Evolutionary conservation across 2,113 vertebrate genomes (phyloP).

Genomic region (Strigops habroptila): DNA sequence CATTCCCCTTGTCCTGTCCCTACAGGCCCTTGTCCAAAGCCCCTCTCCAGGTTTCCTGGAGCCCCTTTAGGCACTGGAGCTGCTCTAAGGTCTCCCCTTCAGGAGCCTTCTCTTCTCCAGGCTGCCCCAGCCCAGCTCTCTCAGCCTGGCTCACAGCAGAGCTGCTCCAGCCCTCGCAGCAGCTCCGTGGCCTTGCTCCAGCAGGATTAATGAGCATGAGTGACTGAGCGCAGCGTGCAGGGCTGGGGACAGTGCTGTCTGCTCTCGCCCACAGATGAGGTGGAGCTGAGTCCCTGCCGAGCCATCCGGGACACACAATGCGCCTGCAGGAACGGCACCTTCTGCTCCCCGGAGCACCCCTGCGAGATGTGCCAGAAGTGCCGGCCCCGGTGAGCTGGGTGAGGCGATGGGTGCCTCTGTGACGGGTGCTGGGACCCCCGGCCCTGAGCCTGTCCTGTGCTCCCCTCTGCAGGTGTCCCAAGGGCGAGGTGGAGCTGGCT

Average conservation of each 20-base stretch:
- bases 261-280: not conserved
- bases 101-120: too few relatives aligned
- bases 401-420: accelerated
- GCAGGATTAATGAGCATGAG: too few relatives aligned
- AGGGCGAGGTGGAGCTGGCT: not conserved
- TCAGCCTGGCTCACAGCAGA: not conserved
- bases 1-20: too few relatives aligned
- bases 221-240: not conserved
- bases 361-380: constrained; percentile 64
- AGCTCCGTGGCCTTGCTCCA: not conserved
- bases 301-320: not conserved
- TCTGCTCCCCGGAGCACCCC: constrained; percentile 35
- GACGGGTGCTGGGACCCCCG: accelerated
- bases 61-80: too few relatives aligned
- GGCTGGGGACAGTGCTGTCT: not conserved
- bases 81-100: too few relatives aligned
- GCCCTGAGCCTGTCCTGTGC: accelerated
- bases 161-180: not conserved
- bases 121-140: not conserved
- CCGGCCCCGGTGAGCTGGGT: not conserved
- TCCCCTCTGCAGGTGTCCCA: not conserved
- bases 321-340: constrained; percentile 35
- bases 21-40: too few relatives aligned
- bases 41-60: too few relatives aligned
- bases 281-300: constrained; percentile 2